Base-by-base conservation (phyloP, 2,797 vertebrate genomes). In the Antrozous pallidus region DNA sequence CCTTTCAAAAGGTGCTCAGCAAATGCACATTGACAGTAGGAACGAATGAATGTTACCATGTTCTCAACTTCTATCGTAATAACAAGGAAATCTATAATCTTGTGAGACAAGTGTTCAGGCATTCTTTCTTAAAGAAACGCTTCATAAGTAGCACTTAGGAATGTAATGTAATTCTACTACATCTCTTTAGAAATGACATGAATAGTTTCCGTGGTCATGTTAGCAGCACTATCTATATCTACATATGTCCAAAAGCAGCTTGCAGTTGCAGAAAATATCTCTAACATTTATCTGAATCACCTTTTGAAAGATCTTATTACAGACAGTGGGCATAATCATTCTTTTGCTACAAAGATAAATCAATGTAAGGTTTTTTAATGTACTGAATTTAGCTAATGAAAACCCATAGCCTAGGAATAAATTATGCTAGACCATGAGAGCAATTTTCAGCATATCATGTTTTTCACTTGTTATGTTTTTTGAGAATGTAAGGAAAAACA, bases 311-410 rank as follows among this genome's bases (percentile, higher is more conserved):
- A 51, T 51, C 71, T 79, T 65, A n/a, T 24, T 79, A 40, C 28
- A 58, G 75, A 84, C 6, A 51, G 24, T 47, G 51, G 38, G 36
- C 8, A 78, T 18, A 87, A 28, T 71, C 31, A 81, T 71, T 90
- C n/a, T 93, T 95, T 93, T 47, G 56, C 28, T 36, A 47, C n/a
- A n/a, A 87, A 93, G 22, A 80, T 82, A 61, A 82, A 91, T 79
- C 31, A 94, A 12, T 63, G 2, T 40, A 73, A 42, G 54, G 11
- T 69, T 86, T 84, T 63, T 4, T 11, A 89, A 67, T 93, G 8
- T 61, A 83, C 49, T 78, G 79, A 90, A 47, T 88, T 79, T 75
- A 75, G 51, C 26, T 93, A 33, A 91, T 70, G 26, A 79, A 90
- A 94, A 88, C 56, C 38, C 88, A 26, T 42, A 79, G 54, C 31